Evolutionary conservation across 2,888 invertebrate genomes (phyloP).

Genomic region (Tuberolachnus salignus): DNA sequence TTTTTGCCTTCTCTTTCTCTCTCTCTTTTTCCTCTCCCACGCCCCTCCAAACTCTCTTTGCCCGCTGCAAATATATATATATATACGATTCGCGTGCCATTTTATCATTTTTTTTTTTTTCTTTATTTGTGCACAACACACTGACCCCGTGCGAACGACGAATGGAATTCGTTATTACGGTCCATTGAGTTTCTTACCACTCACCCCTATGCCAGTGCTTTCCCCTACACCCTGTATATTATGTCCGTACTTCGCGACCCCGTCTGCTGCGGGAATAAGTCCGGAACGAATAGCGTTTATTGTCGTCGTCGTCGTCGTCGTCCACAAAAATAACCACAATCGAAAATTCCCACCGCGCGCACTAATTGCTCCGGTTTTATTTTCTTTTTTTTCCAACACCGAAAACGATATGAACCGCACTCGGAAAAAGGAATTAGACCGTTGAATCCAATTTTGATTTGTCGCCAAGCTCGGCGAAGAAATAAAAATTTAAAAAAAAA

Average conservation of each 20-base stretch:
- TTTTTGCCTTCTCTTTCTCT: neutral
- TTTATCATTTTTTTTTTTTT: constrained; percentile 43
- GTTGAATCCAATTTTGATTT: constrained; percentile 9
- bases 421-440: constrained; percentile 14
- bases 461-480: constrained; percentile 1
- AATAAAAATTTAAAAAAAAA: neutral
- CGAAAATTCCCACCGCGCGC: constrained; percentile 19
- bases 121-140: constrained; percentile 13
- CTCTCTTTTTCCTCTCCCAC: neutral
- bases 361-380: constrained; percentile 50
- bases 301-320: constrained; percentile 31
- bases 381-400: neutral
- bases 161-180: constrained; percentile 44
- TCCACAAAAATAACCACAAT: constrained; percentile 48
- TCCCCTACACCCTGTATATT: neutral
- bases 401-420: neutral
- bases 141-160: constrained; percentile 29
- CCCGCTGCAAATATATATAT: too few species aligned
- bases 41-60: too few species aligned
- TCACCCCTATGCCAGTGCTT: too few species aligned
- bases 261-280: neutral
- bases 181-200: constrained; percentile 20
- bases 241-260: neutral
- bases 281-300: constrained; percentile 30
- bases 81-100: neutral